Percentiles rank a stretch among this genome's conserved stretches.
Evolutionary conservation across 2,113 vertebrate genomes (phyloP).

Genomic region (Amphiprion ocellaris): DNA sequence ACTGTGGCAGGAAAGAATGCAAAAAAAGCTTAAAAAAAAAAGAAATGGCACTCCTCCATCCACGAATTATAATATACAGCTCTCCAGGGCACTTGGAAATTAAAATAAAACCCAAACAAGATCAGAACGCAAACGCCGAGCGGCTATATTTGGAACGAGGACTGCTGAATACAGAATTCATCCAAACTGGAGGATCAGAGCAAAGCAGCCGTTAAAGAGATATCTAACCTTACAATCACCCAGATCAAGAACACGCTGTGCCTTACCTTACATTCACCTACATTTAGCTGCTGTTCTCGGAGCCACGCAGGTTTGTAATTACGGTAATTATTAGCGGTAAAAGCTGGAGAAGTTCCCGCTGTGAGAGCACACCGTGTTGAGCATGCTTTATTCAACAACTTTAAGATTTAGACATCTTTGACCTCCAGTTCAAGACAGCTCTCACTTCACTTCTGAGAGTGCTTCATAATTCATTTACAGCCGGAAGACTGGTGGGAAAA

Average conservation of each 20-base stretch:
- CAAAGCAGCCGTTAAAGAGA: not conserved
- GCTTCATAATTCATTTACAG: constrained; percentile 51
- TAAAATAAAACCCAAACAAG: constrained; percentile 74
- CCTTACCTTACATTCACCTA: too few species aligned
- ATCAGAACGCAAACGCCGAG: constrained; percentile 47
- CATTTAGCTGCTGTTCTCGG: constrained; percentile 18
- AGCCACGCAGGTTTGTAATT: not conserved
- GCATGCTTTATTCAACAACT: not conserved
- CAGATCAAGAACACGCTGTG: not conserved
- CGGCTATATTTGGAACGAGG: constrained; percentile 67
- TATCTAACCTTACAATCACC: constrained; percentile 1
- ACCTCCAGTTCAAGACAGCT: constrained; percentile 27
- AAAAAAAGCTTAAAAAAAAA: constrained; percentile 7
- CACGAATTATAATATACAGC: constrained; percentile 66
- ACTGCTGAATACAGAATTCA: constrained; percentile 53
- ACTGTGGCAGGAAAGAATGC: constrained; percentile 40
- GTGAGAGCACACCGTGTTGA: not conserved
- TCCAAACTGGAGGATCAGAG: constrained; percentile 52
- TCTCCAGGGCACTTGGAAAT: constrained; percentile 69
- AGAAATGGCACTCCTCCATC: constrained; percentile 48
- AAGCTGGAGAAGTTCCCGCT: not conserved
- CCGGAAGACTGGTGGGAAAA: not conserved
- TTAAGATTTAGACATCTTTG: not conserved
- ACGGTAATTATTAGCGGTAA: not conserved
- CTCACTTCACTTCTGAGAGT: not conserved